A percentile compares a stretch with the other conserved stretches of the same genome.
Evolutionary conservation across 2,888 invertebrate species (phyloP).

Genomic region (Tetramorium bicarinatum): DNA sequence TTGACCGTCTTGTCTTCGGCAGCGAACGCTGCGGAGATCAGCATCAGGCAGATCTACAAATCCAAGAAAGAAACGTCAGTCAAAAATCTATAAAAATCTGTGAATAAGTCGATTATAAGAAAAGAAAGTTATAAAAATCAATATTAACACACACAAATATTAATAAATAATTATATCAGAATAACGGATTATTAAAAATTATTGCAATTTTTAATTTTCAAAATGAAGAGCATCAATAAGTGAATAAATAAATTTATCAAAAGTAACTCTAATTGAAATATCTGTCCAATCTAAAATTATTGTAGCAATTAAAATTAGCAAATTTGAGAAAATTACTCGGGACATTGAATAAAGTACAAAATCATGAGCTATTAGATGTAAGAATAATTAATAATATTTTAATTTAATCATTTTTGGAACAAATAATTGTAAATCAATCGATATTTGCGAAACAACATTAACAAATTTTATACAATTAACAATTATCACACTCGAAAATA

Average conservation of each 20-base stretch:
- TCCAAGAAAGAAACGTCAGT: background rate
- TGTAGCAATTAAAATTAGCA: background rate
- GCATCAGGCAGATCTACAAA: slow-evolving; percentile 86
- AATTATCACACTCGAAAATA: background rate
- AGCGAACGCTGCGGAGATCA: slow-evolving; percentile 86
- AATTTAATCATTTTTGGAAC: background rate
- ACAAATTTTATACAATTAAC: background rate
- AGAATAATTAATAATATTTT: background rate
- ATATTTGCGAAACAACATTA: background rate
- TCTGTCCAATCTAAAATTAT: background rate
- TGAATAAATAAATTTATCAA: background rate
- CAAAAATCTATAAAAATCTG: background rate
- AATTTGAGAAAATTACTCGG: background rate
- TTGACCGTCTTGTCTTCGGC: slow-evolving; percentile 80
- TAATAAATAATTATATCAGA: background rate
- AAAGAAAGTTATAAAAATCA: background rate
- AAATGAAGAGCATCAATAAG: background rate
- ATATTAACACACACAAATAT: background rate
- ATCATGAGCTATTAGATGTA: background rate
- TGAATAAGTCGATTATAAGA: background rate
- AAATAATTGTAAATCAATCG: background rate
- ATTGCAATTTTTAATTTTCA: background rate
- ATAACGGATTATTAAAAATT: background rate
- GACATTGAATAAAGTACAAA: background rate
- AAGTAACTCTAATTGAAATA: background rate